These are phyloP conservation scores for Julus scandinavius DNA, from an alignment of 2,888 invertebrate genomes.

Conservation along the genomic window DNA sequence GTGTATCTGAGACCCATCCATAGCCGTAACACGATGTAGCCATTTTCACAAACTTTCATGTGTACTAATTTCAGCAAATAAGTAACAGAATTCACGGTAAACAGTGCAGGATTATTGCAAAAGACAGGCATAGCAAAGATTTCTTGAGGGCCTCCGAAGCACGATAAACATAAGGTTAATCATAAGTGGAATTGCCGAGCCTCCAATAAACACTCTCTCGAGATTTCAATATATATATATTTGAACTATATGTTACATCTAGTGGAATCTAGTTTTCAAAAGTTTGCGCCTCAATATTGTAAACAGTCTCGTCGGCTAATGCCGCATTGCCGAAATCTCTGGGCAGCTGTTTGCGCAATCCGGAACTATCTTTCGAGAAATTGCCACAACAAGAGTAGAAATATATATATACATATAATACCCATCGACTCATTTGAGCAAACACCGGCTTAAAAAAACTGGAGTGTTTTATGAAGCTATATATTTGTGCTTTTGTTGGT, in stretches of 20 bases:
- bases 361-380: not conserved
- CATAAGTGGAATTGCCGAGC: conserved; percentile 13
- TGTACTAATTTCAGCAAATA: not conserved
- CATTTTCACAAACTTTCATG: not conserved
- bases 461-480: too few species aligned
- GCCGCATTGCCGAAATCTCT: conserved; percentile 13
- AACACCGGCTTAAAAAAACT: not conserved
- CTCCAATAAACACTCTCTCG: conserved; percentile 41
- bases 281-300: not conserved
- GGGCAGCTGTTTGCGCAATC: not conserved
- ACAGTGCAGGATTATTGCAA: conserved; percentile 2
- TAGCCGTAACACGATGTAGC: not conserved
- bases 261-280: not conserved
- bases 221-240: not conserved
- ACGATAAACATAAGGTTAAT: conserved; percentile 13
- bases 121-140: not conserved
- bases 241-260: not conserved
- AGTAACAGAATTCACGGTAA: not conserved
- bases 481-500: too few species aligned
- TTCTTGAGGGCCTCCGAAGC: not conserved
- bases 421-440: not conserved
- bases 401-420: not conserved
- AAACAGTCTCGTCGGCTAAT: not conserved
- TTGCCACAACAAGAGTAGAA: not conserved
- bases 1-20: not conserved